Evolutionary conservation across 2,888 invertebrate genomes (phyloP).

Genomic region (Masnerella sp.): DNA sequence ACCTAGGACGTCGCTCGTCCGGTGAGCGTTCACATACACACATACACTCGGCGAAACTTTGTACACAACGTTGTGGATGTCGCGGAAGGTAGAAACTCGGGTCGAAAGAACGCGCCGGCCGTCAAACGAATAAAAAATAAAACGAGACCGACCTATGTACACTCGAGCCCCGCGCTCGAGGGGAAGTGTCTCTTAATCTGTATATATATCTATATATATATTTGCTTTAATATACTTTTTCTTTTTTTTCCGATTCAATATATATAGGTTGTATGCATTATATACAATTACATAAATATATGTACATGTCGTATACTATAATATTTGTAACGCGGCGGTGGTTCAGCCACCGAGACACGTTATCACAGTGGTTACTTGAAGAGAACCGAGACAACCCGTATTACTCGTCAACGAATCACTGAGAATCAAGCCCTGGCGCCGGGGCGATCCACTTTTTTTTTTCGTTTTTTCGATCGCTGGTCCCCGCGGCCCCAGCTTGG

Average conservation of each 20-base stretch:
- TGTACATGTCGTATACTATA: constrained; percentile 57
- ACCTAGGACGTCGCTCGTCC: constrained; percentile 21
- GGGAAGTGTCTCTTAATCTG: constrained; percentile 21
- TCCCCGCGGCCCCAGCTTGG: too few relatives aligned
- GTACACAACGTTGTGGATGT: too few relatives aligned
- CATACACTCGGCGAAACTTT: constrained; percentile 42
- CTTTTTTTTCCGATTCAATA: constrained; percentile 54
- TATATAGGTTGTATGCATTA: constrained; percentile 55
- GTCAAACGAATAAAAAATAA: constrained; percentile 34
- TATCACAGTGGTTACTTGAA: constrained; percentile 72
- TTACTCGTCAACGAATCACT: constrained; percentile 66
- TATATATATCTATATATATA: constrained; percentile 29
- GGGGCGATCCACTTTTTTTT: too few relatives aligned
- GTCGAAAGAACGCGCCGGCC: too few relatives aligned
- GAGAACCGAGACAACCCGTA: constrained; percentile 68
- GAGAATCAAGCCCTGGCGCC: constrained; percentile 43
- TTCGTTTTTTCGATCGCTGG: too few relatives aligned
- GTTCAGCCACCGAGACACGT: constrained; percentile 40
- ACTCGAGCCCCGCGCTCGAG: constrained; percentile 19
- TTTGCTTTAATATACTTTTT: constrained; percentile 23
- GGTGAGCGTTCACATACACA: constrained; percentile 41
- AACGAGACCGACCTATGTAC: constrained; percentile 34
- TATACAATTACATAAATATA: constrained; percentile 56
- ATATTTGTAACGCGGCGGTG: constrained; percentile 47
- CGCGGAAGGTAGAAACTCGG: background rate